phyloP scores from a whole-genome alignment of 2,113 vertebrate species.

The Takifugu bimaculatus region DNA sequence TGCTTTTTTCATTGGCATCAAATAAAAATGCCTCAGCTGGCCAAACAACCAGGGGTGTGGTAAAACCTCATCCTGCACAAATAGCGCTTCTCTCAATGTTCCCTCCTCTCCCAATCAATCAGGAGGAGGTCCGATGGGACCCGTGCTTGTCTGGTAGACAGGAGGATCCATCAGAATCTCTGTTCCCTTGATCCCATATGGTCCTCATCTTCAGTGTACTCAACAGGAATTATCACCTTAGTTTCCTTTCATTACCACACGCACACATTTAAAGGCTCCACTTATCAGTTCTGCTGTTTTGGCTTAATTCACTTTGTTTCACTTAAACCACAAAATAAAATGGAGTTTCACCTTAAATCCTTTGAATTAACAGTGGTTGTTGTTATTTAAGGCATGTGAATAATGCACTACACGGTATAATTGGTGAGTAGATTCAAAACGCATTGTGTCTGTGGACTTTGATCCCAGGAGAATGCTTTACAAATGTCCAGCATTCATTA shows the following conservation, averaged over 20 bases:
- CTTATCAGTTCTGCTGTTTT: conserved; percentile 25
- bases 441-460: too few relatives aligned
- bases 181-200: conserved; percentile 17
- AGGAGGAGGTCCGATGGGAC: conserved; percentile 32
- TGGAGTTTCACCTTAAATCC: conserved; percentile 56
- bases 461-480: too few relatives aligned
- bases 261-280: conserved; percentile 14
- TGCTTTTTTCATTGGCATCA: conserved; percentile 9
- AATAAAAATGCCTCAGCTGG: conserved; percentile 16
- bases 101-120: conserved; percentile 46
- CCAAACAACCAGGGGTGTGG: conserved; percentile 18
- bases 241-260: conserved; percentile 40
- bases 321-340: conserved; percentile 46
- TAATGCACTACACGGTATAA: not conserved
- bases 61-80: conserved; percentile 25
- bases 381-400: conserved; percentile 22
- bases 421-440: too few relatives aligned
- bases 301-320: conserved; percentile 19
- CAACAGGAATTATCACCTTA: conserved; percentile 26
- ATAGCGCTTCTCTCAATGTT: conserved; percentile 6
- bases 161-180: conserved; percentile 52
- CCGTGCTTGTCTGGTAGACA: conserved; percentile 29
- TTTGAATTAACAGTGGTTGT: conserved; percentile 36
- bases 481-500: too few relatives aligned
- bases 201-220: conserved; percentile 31